Percentiles rank a stretch among this genome's conserved stretches.
Evolutionary conservation across 2,113 vertebrate genomes (phyloP).

Genomic region (Paramisgurnus dabryanus): DNA sequence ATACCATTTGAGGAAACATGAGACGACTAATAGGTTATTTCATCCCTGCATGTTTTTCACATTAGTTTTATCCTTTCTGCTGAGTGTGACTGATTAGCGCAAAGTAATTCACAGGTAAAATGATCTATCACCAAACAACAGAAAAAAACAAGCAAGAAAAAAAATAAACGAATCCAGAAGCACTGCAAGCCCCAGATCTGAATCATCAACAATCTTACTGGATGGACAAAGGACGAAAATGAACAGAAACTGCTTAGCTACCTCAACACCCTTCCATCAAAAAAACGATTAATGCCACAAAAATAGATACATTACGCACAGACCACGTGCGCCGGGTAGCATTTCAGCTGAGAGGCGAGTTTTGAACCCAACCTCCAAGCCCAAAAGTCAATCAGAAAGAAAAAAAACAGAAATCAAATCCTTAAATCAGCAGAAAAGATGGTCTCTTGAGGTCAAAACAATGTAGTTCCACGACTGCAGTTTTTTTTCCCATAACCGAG

Average conservation of each 20-base stretch:
- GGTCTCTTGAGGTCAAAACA: constrained; percentile 44
- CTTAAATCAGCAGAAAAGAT: constrained; percentile 53
- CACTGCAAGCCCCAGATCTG: constrained; percentile 31
- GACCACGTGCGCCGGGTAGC: constrained; percentile 48
- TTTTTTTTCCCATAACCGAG: constrained; percentile 9
- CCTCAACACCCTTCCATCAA: constrained; percentile 35
- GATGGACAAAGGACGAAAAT: constrained; percentile 28
- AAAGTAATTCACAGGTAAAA: constrained; percentile 42
- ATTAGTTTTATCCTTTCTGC: constrained; percentile 24
- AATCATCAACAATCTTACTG: constrained; percentile 42
- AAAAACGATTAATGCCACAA: constrained; percentile 53
- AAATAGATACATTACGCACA: constrained; percentile 51
- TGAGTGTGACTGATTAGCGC: constrained; percentile 36
- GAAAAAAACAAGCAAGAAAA: constrained; percentile 19
- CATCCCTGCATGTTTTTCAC: constrained; percentile 3
- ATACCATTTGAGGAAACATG: constrained; percentile 13
- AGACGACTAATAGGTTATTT: constrained; percentile 8
- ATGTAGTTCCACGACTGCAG: constrained; percentile 7
- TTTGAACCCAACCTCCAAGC: constrained; percentile 41
- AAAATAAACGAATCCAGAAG: constrained; percentile 52
- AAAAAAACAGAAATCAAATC: constrained; percentile 54
- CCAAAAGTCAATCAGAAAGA: constrained; percentile 27
- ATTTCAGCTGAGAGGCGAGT: constrained; percentile 57
- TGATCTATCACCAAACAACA: constrained; percentile 24
- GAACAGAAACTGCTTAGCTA: constrained; percentile 45